Base-by-base conservation (phyloP, 2,797 vertebrate genomes). In the Sphaeramia orbicularis region DNA sequence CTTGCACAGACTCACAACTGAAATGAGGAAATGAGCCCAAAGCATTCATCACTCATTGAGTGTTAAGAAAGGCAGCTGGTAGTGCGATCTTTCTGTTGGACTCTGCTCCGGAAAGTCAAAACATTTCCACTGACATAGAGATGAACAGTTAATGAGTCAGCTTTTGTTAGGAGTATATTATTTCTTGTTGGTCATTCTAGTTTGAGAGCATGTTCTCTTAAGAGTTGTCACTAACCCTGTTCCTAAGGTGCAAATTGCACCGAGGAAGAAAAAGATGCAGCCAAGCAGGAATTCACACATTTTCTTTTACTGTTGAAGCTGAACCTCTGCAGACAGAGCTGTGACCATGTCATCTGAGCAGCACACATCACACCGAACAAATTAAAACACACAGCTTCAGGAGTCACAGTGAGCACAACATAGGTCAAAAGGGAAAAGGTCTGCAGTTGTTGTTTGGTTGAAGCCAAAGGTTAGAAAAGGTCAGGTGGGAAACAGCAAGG, bases 401-500 rank as follows among this genome's bases (percentile, higher is more conserved):
- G 30, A 58, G 69, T 73, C 63, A 55, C 27, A 66, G 60, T 58
- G n/a, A 82, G 77, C 74, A 86, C 63, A 82, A 82, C 32, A 85
- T 76, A 86, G 59, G 69, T 76, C 64, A 81, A 84, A 89, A 84
- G 76, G 84, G 65, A 80, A 90, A 24, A 86, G 64, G 81, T 76
- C 78, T 83, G 80, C 74, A 85, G 65, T 69, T 65, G 70, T 35
- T 64, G 69, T 70, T 55, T 80, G 60, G 72, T 71, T 53, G 40
- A 86, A 88, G 85, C 74, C 77, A 84, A 85, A 83, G 80, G 70
- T 78, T 59, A 27, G 7, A 35, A 48, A 83, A 80, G 72, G 44
- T 80, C 52, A 87, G 81, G 71, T 48, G 57, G 82, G 83, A 87
- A 79, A 85, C 15, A 90, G 81, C 85, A 89, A 84, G 83, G 76